These are phyloP conservation scores for Quadroppia sp. DNA, from an alignment of 2,888 invertebrate genomes.

Conservation along the genomic window DNA sequence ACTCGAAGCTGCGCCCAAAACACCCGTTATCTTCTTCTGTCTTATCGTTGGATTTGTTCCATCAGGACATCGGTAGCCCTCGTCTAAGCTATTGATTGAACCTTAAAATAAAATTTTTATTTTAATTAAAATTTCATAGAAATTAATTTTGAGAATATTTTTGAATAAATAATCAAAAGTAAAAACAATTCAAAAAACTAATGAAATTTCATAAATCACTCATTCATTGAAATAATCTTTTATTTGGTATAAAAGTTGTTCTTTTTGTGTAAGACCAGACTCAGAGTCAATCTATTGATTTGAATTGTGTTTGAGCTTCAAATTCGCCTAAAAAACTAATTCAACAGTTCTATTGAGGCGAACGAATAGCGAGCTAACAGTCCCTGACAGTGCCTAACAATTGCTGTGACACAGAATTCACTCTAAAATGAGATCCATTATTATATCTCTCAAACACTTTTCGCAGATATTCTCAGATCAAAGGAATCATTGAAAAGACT, in stretches of 20 bases:
- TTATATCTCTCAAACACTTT: too few relatives aligned
- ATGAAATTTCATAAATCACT: too few relatives aligned
- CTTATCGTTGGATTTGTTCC: conserved; percentile 66
- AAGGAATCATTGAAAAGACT: too few relatives aligned
- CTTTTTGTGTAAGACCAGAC: background rate
- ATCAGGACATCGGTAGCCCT: conserved; percentile 64
- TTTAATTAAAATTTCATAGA: too few relatives aligned
- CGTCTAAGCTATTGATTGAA: conserved; percentile 86
- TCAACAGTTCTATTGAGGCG: background rate
- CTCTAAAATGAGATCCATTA: background rate
- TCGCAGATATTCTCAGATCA: too few relatives aligned
- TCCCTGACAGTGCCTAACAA: too few relatives aligned
- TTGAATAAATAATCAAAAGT: too few relatives aligned
- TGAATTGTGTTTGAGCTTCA: background rate
- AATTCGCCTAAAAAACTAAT: background rate
- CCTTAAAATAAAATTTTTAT: conserved; percentile 63
- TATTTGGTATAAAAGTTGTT: background rate
- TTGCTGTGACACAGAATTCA: background rate
- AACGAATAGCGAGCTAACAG: too few relatives aligned
- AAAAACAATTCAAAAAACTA: too few relatives aligned
- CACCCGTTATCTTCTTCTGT: conserved; percentile 75
- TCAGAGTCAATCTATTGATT: background rate
- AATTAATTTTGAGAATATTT: too few relatives aligned
- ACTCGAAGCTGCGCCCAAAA: conserved; percentile 82
- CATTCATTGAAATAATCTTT: too few relatives aligned